These are phyloP conservation scores for Hipparchia sbordonii DNA, from an alignment of 2,888 invertebrate species.

Conservation along the genomic window DNA sequence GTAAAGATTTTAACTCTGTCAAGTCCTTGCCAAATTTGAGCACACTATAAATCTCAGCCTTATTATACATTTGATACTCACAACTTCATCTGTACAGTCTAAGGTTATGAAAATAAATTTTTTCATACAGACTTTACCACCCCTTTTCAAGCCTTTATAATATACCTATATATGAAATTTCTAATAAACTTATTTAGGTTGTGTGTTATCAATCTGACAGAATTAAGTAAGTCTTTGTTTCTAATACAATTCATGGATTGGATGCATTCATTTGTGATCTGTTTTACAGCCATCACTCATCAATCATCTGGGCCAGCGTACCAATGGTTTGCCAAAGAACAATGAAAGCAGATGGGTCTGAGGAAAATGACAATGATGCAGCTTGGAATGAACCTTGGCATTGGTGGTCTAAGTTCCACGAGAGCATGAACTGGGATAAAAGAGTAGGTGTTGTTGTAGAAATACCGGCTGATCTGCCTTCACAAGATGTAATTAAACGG, in stretches of 20 bases:
- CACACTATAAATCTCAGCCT: too few relatives aligned
- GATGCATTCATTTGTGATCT: not conserved
- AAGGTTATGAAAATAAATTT: not conserved
- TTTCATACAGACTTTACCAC: too few relatives aligned
- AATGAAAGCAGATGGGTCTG: conserved; percentile 58
- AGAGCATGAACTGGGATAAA: conserved; percentile 78
- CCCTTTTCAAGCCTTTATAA: too few relatives aligned
- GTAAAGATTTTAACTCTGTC: too few relatives aligned
- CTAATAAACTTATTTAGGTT: too few relatives aligned
- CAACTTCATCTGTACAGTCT: too few relatives aligned
- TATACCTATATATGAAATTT: too few relatives aligned
- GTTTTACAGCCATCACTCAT: conserved; percentile 65
- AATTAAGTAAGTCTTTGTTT: too few relatives aligned
- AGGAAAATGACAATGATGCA: conserved; percentile 69
- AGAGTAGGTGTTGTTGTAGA: conserved; percentile 90
- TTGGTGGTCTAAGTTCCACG: conserved; percentile 91
- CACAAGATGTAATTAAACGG: conserved; percentile 86
- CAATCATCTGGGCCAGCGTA: conserved; percentile 86
- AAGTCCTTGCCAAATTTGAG: too few relatives aligned
- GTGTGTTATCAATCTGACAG: too few relatives aligned
- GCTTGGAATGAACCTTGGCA: conserved; percentile 87
- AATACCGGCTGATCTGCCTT: conserved; percentile 91
- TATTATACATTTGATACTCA: too few relatives aligned
- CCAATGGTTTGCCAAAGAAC: conserved; percentile 82
- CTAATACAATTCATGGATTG: too few relatives aligned